phyloP scores from a whole-genome alignment of 2,113 vertebrate species.

The Lanius ludovicianus region DNA sequence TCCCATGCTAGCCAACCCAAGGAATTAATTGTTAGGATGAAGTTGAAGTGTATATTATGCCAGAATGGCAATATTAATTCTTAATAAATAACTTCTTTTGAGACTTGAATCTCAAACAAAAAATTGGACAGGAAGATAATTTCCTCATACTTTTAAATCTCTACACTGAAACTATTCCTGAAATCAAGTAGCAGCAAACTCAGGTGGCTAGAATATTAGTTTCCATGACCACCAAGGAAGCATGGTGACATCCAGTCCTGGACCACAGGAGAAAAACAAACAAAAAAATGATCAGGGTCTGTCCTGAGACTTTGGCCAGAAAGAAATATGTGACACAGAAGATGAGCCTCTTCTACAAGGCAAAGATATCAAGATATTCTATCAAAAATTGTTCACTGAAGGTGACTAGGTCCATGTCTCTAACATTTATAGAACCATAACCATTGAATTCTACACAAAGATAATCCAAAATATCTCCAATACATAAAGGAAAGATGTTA shows the following conservation, averaged over 20 bases:
- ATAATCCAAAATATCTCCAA: not conserved
- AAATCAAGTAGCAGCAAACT: not conserved
- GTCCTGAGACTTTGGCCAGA: not conserved
- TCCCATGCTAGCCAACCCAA: not conserved
- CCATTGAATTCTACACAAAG: not conserved
- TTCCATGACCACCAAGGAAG: not conserved
- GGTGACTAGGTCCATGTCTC: not conserved
- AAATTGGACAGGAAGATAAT: not conserved
- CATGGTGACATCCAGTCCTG: not conserved
- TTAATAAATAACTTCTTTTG: not conserved
- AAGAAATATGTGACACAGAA: not conserved
- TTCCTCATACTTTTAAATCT: not conserved
- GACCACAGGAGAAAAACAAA: not conserved
- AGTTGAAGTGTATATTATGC: not conserved
- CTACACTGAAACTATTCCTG: not conserved
- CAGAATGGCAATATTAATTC: not conserved
- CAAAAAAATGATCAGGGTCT: fast-evolving
- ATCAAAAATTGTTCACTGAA: not conserved
- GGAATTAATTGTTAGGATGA: not conserved
- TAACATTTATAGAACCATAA: not conserved
- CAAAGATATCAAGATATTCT: not conserved
- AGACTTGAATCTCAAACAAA: not conserved
- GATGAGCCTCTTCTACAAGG: not conserved
- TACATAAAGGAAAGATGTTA: not conserved
- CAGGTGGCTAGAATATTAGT: not conserved